Base-by-base conservation (phyloP, 2,797 vertebrate genomes). In the Sebastes alutus region DNA sequence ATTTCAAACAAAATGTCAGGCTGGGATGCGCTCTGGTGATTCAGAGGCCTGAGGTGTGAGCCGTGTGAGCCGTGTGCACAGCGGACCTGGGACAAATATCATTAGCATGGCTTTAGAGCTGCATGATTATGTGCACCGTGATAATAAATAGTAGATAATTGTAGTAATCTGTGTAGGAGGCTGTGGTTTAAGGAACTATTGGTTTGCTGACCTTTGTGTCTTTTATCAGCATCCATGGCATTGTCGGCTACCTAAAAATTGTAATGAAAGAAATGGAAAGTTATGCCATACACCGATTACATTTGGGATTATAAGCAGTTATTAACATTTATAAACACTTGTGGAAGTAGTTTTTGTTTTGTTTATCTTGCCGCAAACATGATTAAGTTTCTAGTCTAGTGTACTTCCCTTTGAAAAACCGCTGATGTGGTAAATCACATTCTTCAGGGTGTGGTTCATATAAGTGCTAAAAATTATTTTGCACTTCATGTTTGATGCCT, bases 1-100 rank as follows among this genome's bases (percentile, higher is more conserved):
- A 68, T 86, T 86, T 81, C 22, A 89, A 90, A 88, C 83, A 84
- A 77, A 80, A 81, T 75, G 89, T 92, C 86, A 59, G 49, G 67
- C 66, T 64, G 76, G 83, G 68, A 73, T 87, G 27, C 10, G 1
- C 33, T 78, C 9, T 33, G 66, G 35, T 83, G 83, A 90, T 80
- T 87, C 82, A 91, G 49, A 46, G 73, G 54, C 74, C 66, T 22
- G 38, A 82, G 65, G 63, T 69, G 75, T 64, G 68, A 86, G 54
- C 30, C 8, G 65, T 69, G 75, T 63, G 71, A 85, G 54, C 27
- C 9, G 5, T 77, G 73, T 82, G 52, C 72, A 42, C 73, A 35
- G 52, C 20, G 3, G 79, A 78, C 52, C 42, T 25, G n/a, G 11
- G 25, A 65, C 63, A 71, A 72, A 81, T 82, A 30, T 63, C 11